Base-by-base conservation (phyloP, 92 coral and sea anemone genomes). In the Chrysogorgia sp. region DNA sequence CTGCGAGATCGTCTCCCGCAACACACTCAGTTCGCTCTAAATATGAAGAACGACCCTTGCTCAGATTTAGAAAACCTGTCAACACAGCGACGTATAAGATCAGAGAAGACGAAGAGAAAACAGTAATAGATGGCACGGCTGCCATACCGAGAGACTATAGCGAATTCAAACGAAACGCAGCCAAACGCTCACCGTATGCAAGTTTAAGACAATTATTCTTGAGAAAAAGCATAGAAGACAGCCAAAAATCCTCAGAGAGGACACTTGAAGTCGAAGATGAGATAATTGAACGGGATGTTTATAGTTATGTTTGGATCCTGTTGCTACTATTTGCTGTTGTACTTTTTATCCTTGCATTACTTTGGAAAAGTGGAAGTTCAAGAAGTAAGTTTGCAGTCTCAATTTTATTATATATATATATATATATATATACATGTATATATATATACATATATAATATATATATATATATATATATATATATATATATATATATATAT, bases 161-260 rank as follows among this genome's bases (percentile, higher is more conserved):
- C 50, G 53, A 40, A n/a, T 72, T 53, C 14, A 25, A 55, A 40
- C 52, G 28, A 7, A 72, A 56, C 28, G 47, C 47, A 22, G 64
- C 63, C 58, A 34, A 34, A 72, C 34, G 29, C 40, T 55, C 79
- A 33, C 41, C 63, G 13, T 72, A 72, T 35, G 7, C 52, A 28
- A 65, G 79, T 31, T 72, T 72, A 55, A 31, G 65, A 26, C 32
- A 55, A 50, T 56, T 72, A 53, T 72, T 72, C 66, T 13, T 72
- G 79, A 53, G 50, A 15, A 72, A 55, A 72, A 72, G 79, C 79
- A 72, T 53, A 33, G 79, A 72, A 7, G 65, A 72, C 22, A 56
- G 65, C 35, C 31, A 23, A 65, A 53, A 72, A 0, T 20, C 35
- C 35, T 28, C 49, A 7, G 41, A 31, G 25, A 24, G 56, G 47